Evolutionary conservation across 2,113 vertebrate genomes (phyloP).

Genomic region (Shinisaurus crocodilurus): DNA sequence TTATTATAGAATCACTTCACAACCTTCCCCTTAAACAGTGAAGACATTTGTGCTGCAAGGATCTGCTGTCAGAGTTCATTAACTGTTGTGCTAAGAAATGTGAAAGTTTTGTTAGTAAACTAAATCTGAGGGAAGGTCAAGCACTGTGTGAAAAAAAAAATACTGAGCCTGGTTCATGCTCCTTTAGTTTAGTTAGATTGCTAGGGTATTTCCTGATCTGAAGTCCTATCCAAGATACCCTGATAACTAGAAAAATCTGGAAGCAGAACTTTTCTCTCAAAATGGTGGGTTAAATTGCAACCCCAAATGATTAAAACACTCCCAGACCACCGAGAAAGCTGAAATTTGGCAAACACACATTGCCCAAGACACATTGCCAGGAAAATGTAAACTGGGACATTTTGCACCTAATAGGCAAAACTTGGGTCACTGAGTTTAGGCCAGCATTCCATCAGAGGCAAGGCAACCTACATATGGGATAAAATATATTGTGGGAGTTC

Average conservation of each 20-base stretch:
- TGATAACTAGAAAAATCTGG: not conserved
- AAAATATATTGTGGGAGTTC: not conserved
- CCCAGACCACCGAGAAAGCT: not conserved
- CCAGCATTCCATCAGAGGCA: not conserved
- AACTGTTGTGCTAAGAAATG: not conserved
- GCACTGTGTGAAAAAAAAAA: not conserved
- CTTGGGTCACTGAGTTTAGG: not conserved
- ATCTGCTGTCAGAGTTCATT: not conserved
- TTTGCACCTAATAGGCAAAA: not conserved
- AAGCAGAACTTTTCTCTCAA: not conserved
- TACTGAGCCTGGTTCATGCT: not conserved
- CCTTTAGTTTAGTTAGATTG: not conserved
- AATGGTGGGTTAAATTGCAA: not conserved
- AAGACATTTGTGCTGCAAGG: not conserved
- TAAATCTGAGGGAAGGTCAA: slow-evolving; percentile 11
- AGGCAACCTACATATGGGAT: not conserved
- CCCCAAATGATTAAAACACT: not conserved
- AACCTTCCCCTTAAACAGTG: not conserved
- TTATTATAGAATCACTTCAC: slow-evolving; percentile 26
- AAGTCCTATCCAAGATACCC: not conserved
- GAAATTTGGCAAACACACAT: not conserved
- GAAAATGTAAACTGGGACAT: not conserved
- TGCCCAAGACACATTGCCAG: not conserved
- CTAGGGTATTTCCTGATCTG: not conserved
- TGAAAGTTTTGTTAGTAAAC: not conserved